Percentiles rank a stretch among this genome's conserved stretches.
Evolutionary conservation across 2,113 vertebrate species (phyloP).

Genomic region (Erythrocebus patas): DNA sequence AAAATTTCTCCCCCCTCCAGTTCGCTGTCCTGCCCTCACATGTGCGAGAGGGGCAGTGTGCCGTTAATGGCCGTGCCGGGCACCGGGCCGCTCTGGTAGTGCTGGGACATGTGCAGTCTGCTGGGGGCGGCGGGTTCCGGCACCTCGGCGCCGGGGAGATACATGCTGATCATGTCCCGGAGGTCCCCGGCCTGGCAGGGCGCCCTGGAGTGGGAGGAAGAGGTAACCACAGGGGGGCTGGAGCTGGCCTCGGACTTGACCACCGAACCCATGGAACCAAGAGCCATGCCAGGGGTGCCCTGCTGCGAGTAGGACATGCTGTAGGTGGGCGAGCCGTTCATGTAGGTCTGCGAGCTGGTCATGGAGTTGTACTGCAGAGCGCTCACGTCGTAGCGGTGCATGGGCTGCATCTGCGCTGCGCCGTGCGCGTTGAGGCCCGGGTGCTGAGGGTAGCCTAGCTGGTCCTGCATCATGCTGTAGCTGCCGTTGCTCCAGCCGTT

Average conservation of each 20-base stretch:
- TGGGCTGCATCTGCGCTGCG: constrained; percentile 96
- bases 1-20: constrained; percentile 33
- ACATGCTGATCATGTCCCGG: constrained; percentile 99
- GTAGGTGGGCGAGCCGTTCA: constrained; percentile 99
- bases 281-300: constrained; percentile 91
- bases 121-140: constrained; percentile 94
- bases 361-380: constrained; percentile 99
- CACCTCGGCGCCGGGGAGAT: constrained; percentile 96
- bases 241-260: constrained; percentile 99
- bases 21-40: constrained; percentile 84
- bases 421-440: constrained; percentile 96
- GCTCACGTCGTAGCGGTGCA: constrained; percentile 99
- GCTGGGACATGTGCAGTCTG: constrained; percentile 98
- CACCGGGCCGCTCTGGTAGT: constrained; percentile 97
- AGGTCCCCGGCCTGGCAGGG: constrained; percentile 98
- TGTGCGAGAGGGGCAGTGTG: constrained; percentile 98
- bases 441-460: constrained; percentile 98
- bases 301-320: constrained; percentile 99
- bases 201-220: constrained; percentile 94
- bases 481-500: constrained; percentile 99
- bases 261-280: constrained; percentile 97
- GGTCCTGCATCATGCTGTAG: constrained; percentile 99
- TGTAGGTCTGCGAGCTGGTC: constrained; percentile 96
- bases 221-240: constrained; percentile 97
- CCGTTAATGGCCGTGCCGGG: constrained; percentile 97